Evolutionary conservation across 2,888 invertebrate genomes (phyloP), one percentile per base, ranked within the genome.

Genomic region (Dicranocentrus wangi): DNA sequence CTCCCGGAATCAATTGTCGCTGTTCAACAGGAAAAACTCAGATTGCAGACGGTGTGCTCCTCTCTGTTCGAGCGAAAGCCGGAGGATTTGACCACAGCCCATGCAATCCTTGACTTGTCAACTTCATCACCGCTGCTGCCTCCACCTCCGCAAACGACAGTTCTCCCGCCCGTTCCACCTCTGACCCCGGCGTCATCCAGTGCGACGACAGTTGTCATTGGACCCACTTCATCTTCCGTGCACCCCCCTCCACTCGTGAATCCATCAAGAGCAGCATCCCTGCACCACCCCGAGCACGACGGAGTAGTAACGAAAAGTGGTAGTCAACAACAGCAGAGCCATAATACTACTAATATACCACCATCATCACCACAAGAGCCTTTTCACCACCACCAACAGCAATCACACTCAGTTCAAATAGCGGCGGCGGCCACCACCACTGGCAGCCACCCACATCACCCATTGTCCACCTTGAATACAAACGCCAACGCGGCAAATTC

Each of bases 91-190:
- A 94, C 94, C 87, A 95, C 95, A 19, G 95, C 95, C 1, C 95
- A 95, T 88, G 95, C 96, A 17, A 95, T 96, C 87, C 91, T 96
- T 79, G 96, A 96, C 89, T 91, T 96, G 83, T 95, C 95, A 89
- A 94, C 95, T 85, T 94, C 95, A 70, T 94, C 94, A 60, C 82
- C 71, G 87, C 87, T 85, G 43, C 88, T 89, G 81, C 88, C 89
- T 65, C 78, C 84, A 53, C 65, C 80, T 32, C 76, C 61, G 3
- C 39, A 72, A 7, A 58, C 63, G 15, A 25, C 65, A 27, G 65
- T 87, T 88, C 82, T 87, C 63, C 47, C 61, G 61, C 87, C 87
- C 68, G 88, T 86, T 2, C 87, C 89, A 43, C 88, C 88, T 82
- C 88, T 88, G 1, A 92, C 93, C 83, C 91, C 94, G 86, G 90